Percentiles rank a stretch among this genome's conserved stretches.
These are phyloP conservation scores for Pelmatolapia mariae DNA, from an alignment of 2,113 vertebrate genomes.

Conservation along the genomic window DNA sequence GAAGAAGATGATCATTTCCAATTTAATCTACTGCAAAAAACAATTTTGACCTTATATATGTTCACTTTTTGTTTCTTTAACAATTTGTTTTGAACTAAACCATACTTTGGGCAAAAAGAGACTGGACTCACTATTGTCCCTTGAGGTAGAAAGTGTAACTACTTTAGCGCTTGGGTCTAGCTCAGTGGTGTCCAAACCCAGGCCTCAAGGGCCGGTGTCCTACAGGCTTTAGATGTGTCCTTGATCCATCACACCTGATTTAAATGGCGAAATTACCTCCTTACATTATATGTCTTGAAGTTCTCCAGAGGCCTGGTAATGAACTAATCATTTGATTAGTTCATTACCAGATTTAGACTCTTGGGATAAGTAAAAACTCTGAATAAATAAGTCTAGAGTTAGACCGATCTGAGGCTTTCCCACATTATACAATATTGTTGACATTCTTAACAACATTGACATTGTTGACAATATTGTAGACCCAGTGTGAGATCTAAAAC, in stretches of 20 bases:
- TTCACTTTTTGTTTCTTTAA: neutral
- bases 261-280: neutral
- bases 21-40: neutral
- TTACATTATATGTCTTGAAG: neutral
- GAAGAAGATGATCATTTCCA: neutral
- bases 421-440: too few relatives aligned
- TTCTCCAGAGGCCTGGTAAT: neutral
- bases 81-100: neutral
- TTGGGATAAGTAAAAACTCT: too few relatives aligned
- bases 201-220: neutral
- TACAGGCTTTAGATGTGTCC: neutral
- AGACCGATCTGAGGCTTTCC: too few relatives aligned
- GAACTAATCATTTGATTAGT: neutral
- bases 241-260: neutral
- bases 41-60: neutral
- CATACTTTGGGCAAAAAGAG: neutral
- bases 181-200: neutral
- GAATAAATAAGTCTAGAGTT: too few relatives aligned
- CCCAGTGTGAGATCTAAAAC: neutral
- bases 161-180: neutral
- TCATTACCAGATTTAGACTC: too few relatives aligned
- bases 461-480: too few relatives aligned
- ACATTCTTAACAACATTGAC: too few relatives aligned
- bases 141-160: neutral
- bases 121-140: neutral